Evolutionary conservation across 2,797 vertebrate genomes (phyloP), one percentile per base, ranked within the genome.

Genomic region (Epinephelus coioides): DNA sequence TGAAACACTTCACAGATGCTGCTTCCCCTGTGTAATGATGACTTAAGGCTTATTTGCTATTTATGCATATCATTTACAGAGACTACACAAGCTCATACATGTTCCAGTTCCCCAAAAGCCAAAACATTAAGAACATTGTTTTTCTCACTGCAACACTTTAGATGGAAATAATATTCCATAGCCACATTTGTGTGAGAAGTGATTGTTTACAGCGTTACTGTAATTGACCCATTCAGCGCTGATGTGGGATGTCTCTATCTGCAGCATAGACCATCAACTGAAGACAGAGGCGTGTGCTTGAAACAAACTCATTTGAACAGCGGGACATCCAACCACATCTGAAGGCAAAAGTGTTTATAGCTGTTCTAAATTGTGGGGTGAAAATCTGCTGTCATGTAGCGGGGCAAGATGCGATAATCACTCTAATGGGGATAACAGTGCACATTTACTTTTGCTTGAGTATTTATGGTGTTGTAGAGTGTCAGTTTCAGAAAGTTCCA

Each of bases 171-270:
- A 40, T 61, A 23, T 27, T 70, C n/a, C 34, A 54, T 4, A 49
- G 18, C n/a, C 6, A 0, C 21, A 53, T 15, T 21, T 34, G 14
- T 38, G 11, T 73, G 59, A 21, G 15, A 71, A 64, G 27, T 21
- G 44, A 46, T 27, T 55, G 21, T 77, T 62, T 12, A 40, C 7
- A 69, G 47, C 21, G 50, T 73, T 59, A 25, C 78, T 61, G 49
- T 73, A 53, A 70, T 56, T 56, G 40, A 60, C 21, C 47, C 47
- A 43, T 81, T 40, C 25, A 73, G 8, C 10, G 14, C 8, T 17
- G 44, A 47, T 34, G 21, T 21, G 18, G 17, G 43, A 55, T 43
- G 25, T 62, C 53, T 51, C 34, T 38, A 56, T 40, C 40, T 51
- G 27, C 43, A 49, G 8, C 30, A 17, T 27, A 5, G 54, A 54